Percentiles rank a stretch among this genome's conserved stretches.
phyloP scores from a whole-genome alignment of 2,113 vertebrate genomes.

The Bubo blakistoni region DNA sequence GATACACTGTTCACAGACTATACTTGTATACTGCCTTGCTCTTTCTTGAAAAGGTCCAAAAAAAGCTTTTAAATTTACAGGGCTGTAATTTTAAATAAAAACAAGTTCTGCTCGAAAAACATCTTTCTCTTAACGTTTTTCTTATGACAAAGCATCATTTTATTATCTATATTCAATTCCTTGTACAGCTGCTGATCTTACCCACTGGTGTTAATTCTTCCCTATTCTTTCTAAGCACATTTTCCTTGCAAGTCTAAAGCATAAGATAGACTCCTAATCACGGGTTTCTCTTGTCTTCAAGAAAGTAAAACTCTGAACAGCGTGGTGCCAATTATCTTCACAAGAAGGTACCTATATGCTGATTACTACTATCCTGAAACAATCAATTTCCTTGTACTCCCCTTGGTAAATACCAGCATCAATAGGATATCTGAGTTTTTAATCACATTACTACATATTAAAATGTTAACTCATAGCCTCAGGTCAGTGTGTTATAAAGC shows the following conservation, averaged over 20 bases:
- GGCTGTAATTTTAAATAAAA: background rate
- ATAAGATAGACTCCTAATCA: constrained; percentile 38
- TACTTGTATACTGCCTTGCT: background rate
- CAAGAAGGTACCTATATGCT: constrained; percentile 4
- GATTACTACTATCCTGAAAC: constrained; percentile 54
- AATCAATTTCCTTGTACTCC: constrained; percentile 48
- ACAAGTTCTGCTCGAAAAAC: background rate
- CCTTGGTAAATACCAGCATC: constrained; percentile 47
- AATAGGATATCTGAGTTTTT: constrained; percentile 35
- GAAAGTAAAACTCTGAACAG: constrained; percentile 32
- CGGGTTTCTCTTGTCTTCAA: constrained; percentile 12
- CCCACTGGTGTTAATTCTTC: background rate
- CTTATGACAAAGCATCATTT: background rate
- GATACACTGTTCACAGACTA: background rate
- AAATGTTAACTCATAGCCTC: constrained; percentile 34
- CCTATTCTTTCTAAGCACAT: background rate
- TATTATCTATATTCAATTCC: background rate
- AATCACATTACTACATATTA: constrained; percentile 38
- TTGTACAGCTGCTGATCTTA: background rate
- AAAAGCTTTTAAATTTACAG: background rate
- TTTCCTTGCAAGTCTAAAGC: constrained; percentile 8
- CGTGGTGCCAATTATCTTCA: constrained; percentile 50
- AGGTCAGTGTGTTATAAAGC: constrained; percentile 7
- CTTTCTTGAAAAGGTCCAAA: background rate
- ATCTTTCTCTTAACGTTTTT: background rate